Evolutionary conservation across 23 tunicate genomes (phyloP).

Genomic region (Aplidium turbinatum): DNA sequence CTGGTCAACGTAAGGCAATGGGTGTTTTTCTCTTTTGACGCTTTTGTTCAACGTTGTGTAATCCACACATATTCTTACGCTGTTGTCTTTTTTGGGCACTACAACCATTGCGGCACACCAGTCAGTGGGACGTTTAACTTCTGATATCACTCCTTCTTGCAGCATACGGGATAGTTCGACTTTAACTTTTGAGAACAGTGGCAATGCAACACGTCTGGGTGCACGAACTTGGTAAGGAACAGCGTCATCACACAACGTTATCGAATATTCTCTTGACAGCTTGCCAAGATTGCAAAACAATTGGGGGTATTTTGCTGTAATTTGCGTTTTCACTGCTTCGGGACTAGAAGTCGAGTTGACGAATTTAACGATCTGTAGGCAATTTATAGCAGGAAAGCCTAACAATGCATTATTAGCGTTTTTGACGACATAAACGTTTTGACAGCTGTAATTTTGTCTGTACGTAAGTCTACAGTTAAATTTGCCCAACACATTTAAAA

Average conservation of each 20-base stretch:
- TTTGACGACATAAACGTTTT: constrained; percentile 15
- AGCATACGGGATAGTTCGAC: constrained; percentile 33
- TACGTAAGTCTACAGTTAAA: background rate
- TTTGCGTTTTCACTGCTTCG: background rate
- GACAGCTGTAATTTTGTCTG: background rate
- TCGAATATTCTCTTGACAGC: background rate
- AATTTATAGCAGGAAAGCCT: constrained; percentile 41
- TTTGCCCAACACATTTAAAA: constrained; percentile 7
- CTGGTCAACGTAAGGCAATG: constrained; percentile 7
- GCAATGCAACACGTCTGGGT: constrained; percentile 40
- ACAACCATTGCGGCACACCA: constrained; percentile 55
- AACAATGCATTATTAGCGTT: background rate
- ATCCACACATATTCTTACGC: constrained; percentile 47
- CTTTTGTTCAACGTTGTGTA: constrained; percentile 24
- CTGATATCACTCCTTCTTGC: constrained; percentile 18
- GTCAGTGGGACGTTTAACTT: constrained; percentile 28
- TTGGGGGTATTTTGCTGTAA: background rate
- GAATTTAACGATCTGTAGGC: background rate
- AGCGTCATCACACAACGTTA: constrained; percentile 20
- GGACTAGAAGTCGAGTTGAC: background rate
- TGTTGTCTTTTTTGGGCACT: constrained; percentile 39
- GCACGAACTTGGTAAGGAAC: constrained; percentile 23
- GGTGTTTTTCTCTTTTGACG: background rate
- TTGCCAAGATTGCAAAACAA: constrained; percentile 28
- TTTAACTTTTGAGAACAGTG: constrained; percentile 19